Conservation (phyloP, 2,888 invertebrate genomes). For the Pediacus dermestoides region DNA sequence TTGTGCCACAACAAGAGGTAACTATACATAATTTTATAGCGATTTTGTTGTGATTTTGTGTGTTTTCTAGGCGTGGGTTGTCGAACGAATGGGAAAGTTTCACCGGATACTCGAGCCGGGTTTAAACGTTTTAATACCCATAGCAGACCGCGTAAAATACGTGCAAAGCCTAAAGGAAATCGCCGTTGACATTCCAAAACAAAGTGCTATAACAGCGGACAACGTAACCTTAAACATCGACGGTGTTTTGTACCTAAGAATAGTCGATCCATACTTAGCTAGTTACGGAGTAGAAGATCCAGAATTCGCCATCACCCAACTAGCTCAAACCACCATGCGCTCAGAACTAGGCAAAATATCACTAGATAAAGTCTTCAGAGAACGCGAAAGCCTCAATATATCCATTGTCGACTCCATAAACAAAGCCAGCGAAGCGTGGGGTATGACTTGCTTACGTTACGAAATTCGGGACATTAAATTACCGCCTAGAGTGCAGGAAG, state of each 20-base stretch:
- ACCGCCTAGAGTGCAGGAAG: conserved; percentile 90
- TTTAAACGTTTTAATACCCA: conserved; percentile 84
- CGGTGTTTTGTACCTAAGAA: conserved; percentile 92
- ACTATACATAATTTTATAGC: conserved; percentile 19
- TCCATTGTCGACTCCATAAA: conserved; percentile 95
- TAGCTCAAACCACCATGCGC: conserved; percentile 99
- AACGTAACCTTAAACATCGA: conserved; percentile 96
- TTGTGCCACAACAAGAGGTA: conserved; percentile 99
- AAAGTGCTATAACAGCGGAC: conserved; percentile 96
- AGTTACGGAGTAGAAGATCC: conserved; percentile 99
- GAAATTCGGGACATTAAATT: conserved; percentile 90
- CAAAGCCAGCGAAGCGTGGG: conserved; percentile 98
- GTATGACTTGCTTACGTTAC: conserved; percentile 91
- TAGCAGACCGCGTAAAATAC: conserved; percentile 91
- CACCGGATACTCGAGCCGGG: conserved; percentile 92
- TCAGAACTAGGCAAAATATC: conserved; percentile 97
- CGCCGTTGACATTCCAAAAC: conserved; percentile 98
- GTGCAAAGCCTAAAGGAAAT: conserved; percentile 99
- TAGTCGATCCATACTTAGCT: conserved; percentile 88
- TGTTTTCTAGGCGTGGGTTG: conserved; percentile 81
- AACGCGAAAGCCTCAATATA: conserved; percentile 92
- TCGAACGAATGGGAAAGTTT: conserved; percentile 98
- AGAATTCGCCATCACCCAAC: conserved; percentile 97
- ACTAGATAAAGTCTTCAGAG: conserved; percentile 93
- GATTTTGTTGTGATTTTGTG: conserved; percentile 3